A percentile compares a stretch with the other conserved stretches of the same genome.
Evolutionary conservation across 2,113 vertebrate species (phyloP).

Genomic region (Myiagra hebetior): DNA sequence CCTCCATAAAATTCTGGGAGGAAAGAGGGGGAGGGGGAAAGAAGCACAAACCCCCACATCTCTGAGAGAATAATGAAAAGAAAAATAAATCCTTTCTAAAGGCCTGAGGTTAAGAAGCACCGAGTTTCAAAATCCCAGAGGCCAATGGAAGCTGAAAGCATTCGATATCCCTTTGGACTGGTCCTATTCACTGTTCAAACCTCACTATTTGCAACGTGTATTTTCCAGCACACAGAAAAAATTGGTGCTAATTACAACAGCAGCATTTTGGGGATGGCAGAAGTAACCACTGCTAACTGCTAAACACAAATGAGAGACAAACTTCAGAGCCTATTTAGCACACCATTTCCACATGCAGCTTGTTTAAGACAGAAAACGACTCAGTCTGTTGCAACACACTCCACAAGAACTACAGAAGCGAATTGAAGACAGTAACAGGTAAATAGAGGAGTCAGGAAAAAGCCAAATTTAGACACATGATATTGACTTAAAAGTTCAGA

Average conservation of each 20-base stretch:
- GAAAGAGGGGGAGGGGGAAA: neutral
- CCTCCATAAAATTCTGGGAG: neutral
- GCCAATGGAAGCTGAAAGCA: neutral
- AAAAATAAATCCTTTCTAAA: neutral
- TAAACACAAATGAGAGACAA: neutral
- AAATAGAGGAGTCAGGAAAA: neutral
- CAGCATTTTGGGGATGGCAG: neutral
- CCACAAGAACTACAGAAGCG: neutral
- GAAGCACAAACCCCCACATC: neutral
- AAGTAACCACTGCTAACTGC: neutral
- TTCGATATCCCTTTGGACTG: neutral
- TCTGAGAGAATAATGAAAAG: neutral
- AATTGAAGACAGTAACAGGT: neutral
- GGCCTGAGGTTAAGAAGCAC: neutral
- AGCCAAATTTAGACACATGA: accelerated
- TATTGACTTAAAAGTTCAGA: neutral
- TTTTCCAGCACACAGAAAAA: neutral
- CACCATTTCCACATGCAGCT: neutral
- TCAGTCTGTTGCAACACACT: neutral
- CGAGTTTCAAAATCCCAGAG: neutral
- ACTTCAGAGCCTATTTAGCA: neutral
- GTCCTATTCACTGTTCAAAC: neutral
- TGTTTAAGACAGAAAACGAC: neutral
- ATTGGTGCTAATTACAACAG: neutral
- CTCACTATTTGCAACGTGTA: neutral